phyloP scores from a whole-genome alignment of 2,113 vertebrate genomes.

The Tricholaema leucomelas region DNA sequence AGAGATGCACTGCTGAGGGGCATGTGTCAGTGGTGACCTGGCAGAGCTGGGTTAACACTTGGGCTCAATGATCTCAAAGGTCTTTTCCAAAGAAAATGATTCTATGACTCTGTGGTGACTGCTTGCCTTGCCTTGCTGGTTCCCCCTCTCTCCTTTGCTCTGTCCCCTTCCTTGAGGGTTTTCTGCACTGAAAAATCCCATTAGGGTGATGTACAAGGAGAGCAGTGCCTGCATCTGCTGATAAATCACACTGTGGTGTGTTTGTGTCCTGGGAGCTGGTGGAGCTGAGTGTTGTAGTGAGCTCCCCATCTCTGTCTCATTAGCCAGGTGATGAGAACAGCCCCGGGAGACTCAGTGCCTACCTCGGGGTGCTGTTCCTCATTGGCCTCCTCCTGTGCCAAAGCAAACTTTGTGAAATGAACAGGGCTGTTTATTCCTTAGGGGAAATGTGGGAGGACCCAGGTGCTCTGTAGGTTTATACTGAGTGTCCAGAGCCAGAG shows the following conservation, averaged over 20 bases:
- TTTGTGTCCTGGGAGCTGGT: background rate
- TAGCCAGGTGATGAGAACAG: rapidly evolving
- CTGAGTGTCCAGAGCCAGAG: background rate
- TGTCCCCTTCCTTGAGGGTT: background rate
- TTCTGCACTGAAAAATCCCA: background rate
- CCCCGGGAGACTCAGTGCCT: rapidly evolving
- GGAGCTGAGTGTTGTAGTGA: no score
- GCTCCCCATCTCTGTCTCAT: background rate
- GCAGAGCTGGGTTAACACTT: no score
- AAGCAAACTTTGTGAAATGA: background rate
- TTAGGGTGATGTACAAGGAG: rapidly evolving
- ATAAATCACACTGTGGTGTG: rapidly evolving
- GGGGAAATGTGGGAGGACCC: background rate
- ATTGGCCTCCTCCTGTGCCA: background rate
- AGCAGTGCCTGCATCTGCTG: rapidly evolving
- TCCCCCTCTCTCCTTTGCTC: no score
- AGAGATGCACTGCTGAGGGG: no score
- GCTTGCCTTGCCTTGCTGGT: no score
- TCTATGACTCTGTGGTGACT: no score
- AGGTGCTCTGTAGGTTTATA: rapidly evolving
- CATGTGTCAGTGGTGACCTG: no score
- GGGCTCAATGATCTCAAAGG: no score
- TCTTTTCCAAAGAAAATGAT: no score
- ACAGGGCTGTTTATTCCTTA: background rate
- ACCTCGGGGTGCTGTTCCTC: background rate